Conservation (phyloP, 2,113 vertebrate genomes). For the Tychaedon coryphoeus region DNA sequence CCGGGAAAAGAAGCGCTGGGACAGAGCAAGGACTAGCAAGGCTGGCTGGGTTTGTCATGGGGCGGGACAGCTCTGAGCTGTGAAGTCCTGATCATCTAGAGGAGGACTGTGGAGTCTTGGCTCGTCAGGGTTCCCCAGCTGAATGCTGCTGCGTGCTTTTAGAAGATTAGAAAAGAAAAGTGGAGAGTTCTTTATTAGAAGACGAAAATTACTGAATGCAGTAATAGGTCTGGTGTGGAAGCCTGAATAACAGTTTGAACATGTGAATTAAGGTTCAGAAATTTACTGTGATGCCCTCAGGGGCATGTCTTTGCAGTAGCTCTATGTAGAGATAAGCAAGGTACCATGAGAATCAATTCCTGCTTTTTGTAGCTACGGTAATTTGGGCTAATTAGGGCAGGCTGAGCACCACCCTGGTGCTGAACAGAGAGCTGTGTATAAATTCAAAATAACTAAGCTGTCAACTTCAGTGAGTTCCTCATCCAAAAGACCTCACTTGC, state of each 20-base stretch:
- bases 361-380: not conserved
- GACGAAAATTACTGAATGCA: not conserved
- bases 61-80: not conserved
- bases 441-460: slow-evolving; percentile 38
- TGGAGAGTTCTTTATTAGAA: not conserved
- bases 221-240: not conserved
- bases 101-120: not conserved
- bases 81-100: not conserved
- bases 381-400: slow-evolving; percentile 47
- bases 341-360: slow-evolving; percentile 3
- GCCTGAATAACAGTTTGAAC: not conserved
- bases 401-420: slow-evolving; percentile 26
- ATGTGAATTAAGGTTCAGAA: slow-evolving; percentile 17
- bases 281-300: not conserved
- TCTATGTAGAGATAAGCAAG: not conserved
- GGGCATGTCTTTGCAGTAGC: not conserved
- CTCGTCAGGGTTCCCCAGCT: not conserved
- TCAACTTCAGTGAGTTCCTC: slow-evolving; percentile 5
- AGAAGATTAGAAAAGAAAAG: not conserved
- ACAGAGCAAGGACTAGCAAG: not conserved
- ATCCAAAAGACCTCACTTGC: not conserved
- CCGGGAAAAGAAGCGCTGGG: not conserved
- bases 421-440: not conserved
- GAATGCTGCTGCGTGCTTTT: not conserved
- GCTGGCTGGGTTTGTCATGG: not conserved